Percentiles rank a stretch among this genome's conserved stretches.
phyloP scores from a whole-genome alignment of 2,888 invertebrate genomes.

The Lasioglossum leucozonium region DNA sequence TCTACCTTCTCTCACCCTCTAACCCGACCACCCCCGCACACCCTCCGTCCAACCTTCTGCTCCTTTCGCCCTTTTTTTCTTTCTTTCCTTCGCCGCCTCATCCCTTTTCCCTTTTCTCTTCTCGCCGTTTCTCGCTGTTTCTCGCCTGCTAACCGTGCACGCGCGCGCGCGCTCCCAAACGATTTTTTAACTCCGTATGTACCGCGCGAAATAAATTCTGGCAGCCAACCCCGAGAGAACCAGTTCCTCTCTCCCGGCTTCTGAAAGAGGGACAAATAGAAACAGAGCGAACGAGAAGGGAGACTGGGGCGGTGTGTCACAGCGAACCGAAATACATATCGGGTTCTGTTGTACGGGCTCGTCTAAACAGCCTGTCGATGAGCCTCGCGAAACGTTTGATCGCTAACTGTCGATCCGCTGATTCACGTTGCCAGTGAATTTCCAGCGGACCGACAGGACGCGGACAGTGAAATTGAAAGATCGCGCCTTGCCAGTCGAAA shows the following conservation, averaged over 20 bases:
- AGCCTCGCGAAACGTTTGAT: background rate
- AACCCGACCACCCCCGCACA: background rate
- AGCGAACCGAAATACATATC: background rate
- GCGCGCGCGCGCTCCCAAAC: background rate
- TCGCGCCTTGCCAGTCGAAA: background rate
- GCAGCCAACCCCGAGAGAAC: background rate
- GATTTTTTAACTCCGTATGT: conserved; percentile 2
- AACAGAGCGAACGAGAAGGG: background rate
- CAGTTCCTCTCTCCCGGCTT: background rate
- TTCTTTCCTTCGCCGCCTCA: conserved; percentile 25
- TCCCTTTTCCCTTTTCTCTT: conserved; percentile 10
- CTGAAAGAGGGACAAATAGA: background rate
- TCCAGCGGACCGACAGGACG: background rate
- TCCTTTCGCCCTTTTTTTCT: conserved; percentile 1
- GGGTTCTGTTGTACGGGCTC: background rate
- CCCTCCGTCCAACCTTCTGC: background rate
- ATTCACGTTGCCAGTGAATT: background rate
- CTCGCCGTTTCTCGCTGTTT: background rate
- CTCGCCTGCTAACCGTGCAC: conserved; percentile 5
- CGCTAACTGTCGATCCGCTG: background rate
- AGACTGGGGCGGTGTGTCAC: background rate
- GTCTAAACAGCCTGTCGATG: background rate
- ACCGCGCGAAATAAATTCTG: conserved; percentile 30
- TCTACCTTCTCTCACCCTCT: conserved; percentile 36
- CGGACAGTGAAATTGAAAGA: background rate